phyloP scores from a whole-genome alignment of 2,113 vertebrate genomes.

The Lamprologus ornatipinnis region DNA sequence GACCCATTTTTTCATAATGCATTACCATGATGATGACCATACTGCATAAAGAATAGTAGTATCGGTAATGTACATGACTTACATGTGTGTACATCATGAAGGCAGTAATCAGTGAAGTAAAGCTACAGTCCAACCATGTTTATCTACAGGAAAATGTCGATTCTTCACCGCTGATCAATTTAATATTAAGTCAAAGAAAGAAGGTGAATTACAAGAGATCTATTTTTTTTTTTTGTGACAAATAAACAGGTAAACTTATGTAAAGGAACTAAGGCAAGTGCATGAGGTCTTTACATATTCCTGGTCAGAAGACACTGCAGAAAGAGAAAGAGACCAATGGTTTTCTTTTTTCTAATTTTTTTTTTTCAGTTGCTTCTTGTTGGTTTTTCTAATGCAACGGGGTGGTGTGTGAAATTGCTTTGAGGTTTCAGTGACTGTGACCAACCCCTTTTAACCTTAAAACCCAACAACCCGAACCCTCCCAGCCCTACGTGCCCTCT shows the following conservation, averaged over 20 bases:
- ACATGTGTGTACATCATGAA: conserved; percentile 37
- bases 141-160: conserved; percentile 38
- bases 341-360: conserved; percentile 29
- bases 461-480: not conserved
- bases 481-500: not conserved
- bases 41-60: conserved; percentile 52
- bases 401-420: conserved; percentile 40
- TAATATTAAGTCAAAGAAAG: conserved; percentile 4
- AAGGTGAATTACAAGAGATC: conserved; percentile 11
- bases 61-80: conserved; percentile 13
- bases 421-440: conserved; percentile 57
- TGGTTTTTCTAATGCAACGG: conserved; percentile 44
- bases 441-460: conserved; percentile 10
- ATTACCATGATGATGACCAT: conserved; percentile 61
- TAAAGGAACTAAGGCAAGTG: conserved; percentile 70
- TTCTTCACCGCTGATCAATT: not conserved
- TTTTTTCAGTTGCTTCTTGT: not conserved
- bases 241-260: not conserved
- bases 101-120: conserved; percentile 58
- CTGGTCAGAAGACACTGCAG: conserved; percentile 82
- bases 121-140: conserved; percentile 51
- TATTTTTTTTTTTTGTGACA: not conserved
- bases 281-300: conserved; percentile 71
- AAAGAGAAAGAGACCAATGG: conserved; percentile 69
- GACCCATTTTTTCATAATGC: conserved; percentile 58